Percentiles rank a stretch among this genome's conserved stretches.
Evolutionary conservation across 2,797 vertebrate species (phyloP).

Genomic region (Notamacropus eugenii): DNA sequence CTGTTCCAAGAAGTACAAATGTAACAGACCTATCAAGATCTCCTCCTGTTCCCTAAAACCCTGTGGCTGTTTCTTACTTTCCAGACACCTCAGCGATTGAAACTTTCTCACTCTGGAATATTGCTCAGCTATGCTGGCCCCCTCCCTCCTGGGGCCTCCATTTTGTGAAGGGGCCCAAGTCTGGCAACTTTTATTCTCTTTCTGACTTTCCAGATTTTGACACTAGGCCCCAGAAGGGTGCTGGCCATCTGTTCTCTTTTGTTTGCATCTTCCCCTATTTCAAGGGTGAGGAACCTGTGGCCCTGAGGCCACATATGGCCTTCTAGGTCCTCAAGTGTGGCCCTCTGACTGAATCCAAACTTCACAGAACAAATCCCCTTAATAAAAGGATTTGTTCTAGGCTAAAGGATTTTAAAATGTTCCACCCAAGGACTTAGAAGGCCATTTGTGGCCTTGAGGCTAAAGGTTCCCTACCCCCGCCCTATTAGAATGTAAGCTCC

Average conservation of each 20-base stretch:
- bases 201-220: not conserved
- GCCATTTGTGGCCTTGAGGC: no score
- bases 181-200: not conserved
- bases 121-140: not conserved
- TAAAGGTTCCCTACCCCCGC: no score
- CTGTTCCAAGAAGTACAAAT: conserved; percentile 17
- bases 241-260: not conserved
- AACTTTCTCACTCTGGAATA: not conserved
- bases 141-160: not conserved
- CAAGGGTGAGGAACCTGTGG: no score
- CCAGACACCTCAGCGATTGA: not conserved
- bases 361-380: no score
- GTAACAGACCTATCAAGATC: conserved; percentile 2
- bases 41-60: not conserved
- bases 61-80: not conserved
- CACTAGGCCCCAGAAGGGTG: not conserved
- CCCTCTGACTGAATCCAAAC: no score
- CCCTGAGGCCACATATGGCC: no score
- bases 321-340: no score
- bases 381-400: no score
- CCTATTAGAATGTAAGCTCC: not conserved
- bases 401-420: no score
- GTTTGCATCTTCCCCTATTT: not conserved
- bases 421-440: no score
- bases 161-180: not conserved